Base-by-base conservation (phyloP, 2,113 vertebrate species). In the Atlantisia rogersi region DNA sequence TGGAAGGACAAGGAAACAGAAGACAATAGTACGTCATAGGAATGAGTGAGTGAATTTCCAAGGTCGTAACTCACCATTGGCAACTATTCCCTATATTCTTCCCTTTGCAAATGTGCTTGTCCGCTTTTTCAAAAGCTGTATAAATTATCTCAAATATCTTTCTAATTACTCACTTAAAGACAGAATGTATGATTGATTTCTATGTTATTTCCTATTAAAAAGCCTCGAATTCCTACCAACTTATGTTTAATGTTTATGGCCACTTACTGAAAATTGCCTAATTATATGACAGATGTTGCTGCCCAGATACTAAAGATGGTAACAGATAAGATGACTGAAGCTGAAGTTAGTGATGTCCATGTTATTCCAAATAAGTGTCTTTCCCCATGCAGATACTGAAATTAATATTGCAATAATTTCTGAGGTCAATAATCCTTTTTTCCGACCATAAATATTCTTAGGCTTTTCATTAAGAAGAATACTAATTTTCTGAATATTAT, bases 11-110 rank as follows among this genome's bases (percentile, higher is more conserved):
- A 86, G 91, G 90, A 97, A 39, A 5, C n/a, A 39, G 35, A 81
- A 86, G 35, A 70, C 55, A 96, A 82, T 37, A 58, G 32, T 31
- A 65, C 22, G 28, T 28, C 86, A 87, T 3, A 40, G 53, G 82
- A 95, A 88, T 6, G 14, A 95, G 17, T 21, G 32, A 89, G 53
- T 35, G 6, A 48, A 91, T 93, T 94, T 94, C 58, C 73, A 95
- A 78, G 15, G 35, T 31, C 86, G 68, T 76, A 84, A 60, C 59
- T 74, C 19, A 22, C 15, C 5, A 19, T 9, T 86, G 39, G 58
- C 39, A 88, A 10, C 35, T 83, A 82, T 37, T 86, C 63, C 70
- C 29, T 65, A 74, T 15, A 5, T 9, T 55, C 31, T 68, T 56
- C 44, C 26, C 91, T 42, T 63, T 5, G 42, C 93, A 96, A 92